Base-by-base conservation (phyloP, 1,140 invertebrate genomes). In the Diplogasteroides magnus region DNA sequence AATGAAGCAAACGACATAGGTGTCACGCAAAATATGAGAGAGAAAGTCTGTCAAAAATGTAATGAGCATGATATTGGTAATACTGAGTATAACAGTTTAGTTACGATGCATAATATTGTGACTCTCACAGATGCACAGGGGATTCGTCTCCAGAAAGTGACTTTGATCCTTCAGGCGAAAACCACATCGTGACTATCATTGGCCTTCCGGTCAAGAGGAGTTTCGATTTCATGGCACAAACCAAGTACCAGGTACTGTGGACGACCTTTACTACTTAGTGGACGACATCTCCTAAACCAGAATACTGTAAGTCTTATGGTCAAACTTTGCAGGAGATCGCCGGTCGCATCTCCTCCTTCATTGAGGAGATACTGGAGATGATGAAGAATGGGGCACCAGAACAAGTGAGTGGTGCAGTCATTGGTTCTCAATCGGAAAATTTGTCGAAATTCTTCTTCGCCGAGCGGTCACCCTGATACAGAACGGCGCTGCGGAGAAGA, bases 321-420 rank as follows among this genome's bases (percentile, higher is more conserved):
- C 1, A 67, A 67, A 60, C 55, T 59, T n/a, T 62, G 15, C 70
- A 68, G 59, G 70, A 72, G 31, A 62, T 72, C 26, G 70, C 67
- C 3, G 65, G 32, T 23, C 31, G 70, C 23, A 72, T 72, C n/a
- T 31, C 66, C 1, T 71, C 64, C 1, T 72, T 72, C 56, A 67
- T 72, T 1, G 13, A 58, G 37, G 70, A 72, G 27, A 31, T 72
- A 1, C 55, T 72, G 14, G 61, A 67, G 0, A 60, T 72, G 0
- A 72, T 72, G 70, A 26, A 31, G 15, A 57, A 27, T 58, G 61
- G 65, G 58, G 37, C 58, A n/a, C 64, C 70, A 3, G 70, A 72
- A 28, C 26, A 27, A 13, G 69, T 71, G 25, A 67, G 69, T n/a
- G n/a, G n/a, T n/a, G n/a, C n/a, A n/a, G n/a, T n/a, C n/a, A n/a